phyloP scores from a whole-genome alignment of 2,888 invertebrate genomes.

The Diadegma fenestrale region DNA sequence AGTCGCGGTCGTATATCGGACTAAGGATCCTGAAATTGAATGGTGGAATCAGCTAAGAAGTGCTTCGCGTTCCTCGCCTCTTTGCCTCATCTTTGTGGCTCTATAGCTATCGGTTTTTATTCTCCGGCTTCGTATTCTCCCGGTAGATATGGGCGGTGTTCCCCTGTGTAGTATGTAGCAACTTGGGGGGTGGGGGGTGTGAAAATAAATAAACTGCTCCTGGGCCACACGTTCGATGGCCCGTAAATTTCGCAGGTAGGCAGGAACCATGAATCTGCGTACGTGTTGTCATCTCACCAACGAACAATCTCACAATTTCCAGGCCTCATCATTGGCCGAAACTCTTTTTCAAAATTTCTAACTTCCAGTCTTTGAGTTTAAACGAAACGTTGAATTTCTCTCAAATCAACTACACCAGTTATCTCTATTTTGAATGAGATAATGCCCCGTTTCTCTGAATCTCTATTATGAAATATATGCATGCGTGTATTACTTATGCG shows the following conservation, averaged over 20 bases:
- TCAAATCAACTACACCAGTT: constrained; percentile 46
- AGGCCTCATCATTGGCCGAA: constrained; percentile 57
- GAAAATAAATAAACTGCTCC: constrained; percentile 75
- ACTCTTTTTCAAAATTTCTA: constrained; percentile 43
- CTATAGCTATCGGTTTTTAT: constrained; percentile 49
- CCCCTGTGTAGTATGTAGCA: constrained; percentile 11
- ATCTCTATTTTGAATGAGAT: constrained; percentile 38
- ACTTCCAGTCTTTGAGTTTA: too few relatives aligned
- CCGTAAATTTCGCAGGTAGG: constrained; percentile 78
- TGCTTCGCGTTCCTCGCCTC: constrained; percentile 43
- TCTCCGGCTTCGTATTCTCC: constrained; percentile 32
- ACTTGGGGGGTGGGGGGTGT: constrained; percentile 69
- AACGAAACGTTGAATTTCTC: constrained; percentile 27
- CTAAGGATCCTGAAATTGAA: constrained; percentile 81
- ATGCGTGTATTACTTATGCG: constrained; percentile 17
- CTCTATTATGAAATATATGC: constrained; percentile 8
- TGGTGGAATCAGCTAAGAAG: constrained; percentile 77
- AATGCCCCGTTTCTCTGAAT: constrained; percentile 17
- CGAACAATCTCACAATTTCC: constrained; percentile 70
- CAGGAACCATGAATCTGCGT: constrained; percentile 55
- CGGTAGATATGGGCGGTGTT: constrained; percentile 15
- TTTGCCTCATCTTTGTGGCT: constrained; percentile 44
- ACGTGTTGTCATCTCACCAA: constrained; percentile 31
- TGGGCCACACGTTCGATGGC: constrained; percentile 66
- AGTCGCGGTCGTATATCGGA: constrained; percentile 79